Evolutionary conservation across 2,797 vertebrate species (phyloP).

Genomic region (Bucorvus abyssinicus): DNA sequence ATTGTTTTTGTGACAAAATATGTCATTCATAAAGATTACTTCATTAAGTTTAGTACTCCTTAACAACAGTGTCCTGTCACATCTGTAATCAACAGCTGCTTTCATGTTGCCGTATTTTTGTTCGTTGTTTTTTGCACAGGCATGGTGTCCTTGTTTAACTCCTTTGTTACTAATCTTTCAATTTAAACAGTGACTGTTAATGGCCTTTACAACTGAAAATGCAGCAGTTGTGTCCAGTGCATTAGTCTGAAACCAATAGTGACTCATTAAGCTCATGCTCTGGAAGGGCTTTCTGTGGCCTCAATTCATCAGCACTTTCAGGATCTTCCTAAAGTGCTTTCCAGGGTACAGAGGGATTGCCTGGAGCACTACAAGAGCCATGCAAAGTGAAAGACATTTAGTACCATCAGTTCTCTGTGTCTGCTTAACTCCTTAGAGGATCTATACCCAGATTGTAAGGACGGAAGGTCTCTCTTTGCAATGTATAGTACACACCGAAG

Average conservation of each 20-base stretch:
- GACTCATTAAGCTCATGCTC: not conserved
- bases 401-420: not conserved
- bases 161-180: not conserved
- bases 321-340: not conserved
- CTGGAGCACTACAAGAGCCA: not conserved
- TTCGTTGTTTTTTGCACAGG: not conserved
- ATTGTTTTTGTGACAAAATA: not conserved
- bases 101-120: not conserved
- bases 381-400: not conserved
- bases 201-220: not conserved
- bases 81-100: not conserved
- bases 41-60: not conserved
- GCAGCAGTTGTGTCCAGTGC: not conserved
- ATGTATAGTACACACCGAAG: not conserved
- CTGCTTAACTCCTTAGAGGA: not conserved
- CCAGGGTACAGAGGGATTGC: not conserved
- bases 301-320: not conserved
- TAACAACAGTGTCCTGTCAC: not conserved
- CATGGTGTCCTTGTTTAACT: not conserved
- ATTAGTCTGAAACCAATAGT: not conserved
- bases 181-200: not conserved
- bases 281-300: not conserved
- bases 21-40: not conserved
- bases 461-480: not conserved
- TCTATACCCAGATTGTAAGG: not conserved